phyloP scores from a whole-genome alignment of 2,113 vertebrate species.

The Pagrus major region DNA sequence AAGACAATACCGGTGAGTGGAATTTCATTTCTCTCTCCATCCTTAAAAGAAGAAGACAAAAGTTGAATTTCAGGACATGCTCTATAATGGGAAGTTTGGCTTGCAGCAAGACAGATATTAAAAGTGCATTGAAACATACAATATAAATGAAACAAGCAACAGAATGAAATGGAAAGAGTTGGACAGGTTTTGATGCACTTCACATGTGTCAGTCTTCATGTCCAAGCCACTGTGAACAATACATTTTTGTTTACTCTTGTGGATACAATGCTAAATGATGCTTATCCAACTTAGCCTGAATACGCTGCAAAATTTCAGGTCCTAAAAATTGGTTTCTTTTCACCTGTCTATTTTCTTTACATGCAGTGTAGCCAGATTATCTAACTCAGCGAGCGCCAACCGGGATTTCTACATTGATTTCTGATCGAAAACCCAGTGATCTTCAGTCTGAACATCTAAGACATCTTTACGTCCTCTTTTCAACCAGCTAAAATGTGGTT shows the following conservation, averaged over 20 bases:
- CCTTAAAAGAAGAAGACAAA: conserved; percentile 37
- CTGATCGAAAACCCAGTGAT: no score
- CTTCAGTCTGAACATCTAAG: no score
- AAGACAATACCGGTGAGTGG: not conserved
- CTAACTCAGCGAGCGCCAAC: no score
- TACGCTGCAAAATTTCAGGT: not conserved
- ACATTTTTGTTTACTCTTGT: not conserved
- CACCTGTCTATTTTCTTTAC: not conserved
- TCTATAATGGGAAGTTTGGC: not conserved
- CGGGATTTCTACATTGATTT: no score
- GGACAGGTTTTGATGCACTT: conserved; percentile 1
- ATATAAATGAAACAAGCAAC: not conserved
- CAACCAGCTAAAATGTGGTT: no score
- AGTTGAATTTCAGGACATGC: not conserved
- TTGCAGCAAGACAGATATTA: not conserved
- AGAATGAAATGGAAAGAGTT: not conserved
- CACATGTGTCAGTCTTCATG: not conserved
- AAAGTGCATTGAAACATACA: not conserved
- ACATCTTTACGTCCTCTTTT: no score
- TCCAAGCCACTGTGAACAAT: not conserved
- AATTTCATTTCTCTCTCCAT: conserved; percentile 30
- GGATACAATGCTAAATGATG: not conserved
- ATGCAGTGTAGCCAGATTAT: not conserved
- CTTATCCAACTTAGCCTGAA: not conserved
- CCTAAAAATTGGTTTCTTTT: not conserved